Evolutionary conservation across 2,888 invertebrate genomes (phyloP), one percentile per base, ranked within the genome.

Genomic region (Ceratothoa steindachneri): DNA sequence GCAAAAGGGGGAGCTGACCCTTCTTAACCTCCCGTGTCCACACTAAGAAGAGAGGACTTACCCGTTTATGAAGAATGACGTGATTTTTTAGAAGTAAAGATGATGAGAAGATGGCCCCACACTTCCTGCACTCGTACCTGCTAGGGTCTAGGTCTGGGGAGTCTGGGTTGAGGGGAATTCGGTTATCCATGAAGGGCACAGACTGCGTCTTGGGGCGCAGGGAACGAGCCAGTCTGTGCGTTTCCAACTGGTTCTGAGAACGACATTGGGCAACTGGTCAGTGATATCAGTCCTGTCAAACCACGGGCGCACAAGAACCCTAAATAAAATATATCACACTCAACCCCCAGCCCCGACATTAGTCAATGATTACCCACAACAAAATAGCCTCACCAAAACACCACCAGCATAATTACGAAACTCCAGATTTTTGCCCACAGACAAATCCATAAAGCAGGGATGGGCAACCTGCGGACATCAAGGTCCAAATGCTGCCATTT

Each of bases 21-120:
- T n/a, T n/a, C n/a, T n/a, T n/a, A n/a, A n/a, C n/a, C n/a, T n/a
- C n/a, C n/a, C n/a, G n/a, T n/a, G n/a, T n/a, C n/a, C n/a, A n/a
- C n/a, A n/a, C n/a, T n/a, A n/a, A n/a, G n/a, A n/a, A n/a, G n/a
- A n/a, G n/a, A n/a, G n/a, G n/a, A 60, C 60, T 60, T 15, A 74
- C 73, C 71, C 67, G 75, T 27, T 51, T 73, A 31, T 78, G 77
- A 27, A 75, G 70, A 22, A 71, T 89, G 81, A 90, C 87, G 81
- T 91, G 91, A 9, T 88, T 88, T 82, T 90, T 90, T 15, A 90
- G 84, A 77, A 89, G 88, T 2, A 89, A 88, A 1, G 90, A 84
- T 82, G 88, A 89, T 81, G 87, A 87, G 83, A 90, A 91, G 27
- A 88, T 86, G 83, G 90, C 90, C 3, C 88, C 85, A 82, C 91